Conservation (phyloP, 2,888 invertebrate species). For the Rhagium mordax region DNA sequence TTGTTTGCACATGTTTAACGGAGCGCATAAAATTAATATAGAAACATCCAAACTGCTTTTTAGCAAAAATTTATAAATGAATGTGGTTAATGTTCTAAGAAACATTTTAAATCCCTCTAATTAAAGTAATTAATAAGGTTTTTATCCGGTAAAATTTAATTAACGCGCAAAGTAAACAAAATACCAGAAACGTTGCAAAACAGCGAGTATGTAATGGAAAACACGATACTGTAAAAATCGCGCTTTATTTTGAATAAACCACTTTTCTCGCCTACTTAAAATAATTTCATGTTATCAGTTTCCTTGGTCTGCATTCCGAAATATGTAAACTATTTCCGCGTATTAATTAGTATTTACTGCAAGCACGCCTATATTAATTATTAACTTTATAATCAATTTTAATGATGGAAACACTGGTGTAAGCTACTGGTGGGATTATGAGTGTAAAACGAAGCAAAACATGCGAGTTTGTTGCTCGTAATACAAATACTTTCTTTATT, state of each 20-base stretch:
- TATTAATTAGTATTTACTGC: slow-evolving; percentile 8
- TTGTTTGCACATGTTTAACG: slow-evolving; percentile 14
- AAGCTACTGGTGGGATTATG: neutral
- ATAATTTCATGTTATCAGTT: slow-evolving; percentile 22
- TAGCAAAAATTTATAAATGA: slow-evolving; percentile 17
- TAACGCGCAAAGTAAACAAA: neutral
- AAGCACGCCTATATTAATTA: slow-evolving; percentile 7
- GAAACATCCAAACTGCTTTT: neutral
- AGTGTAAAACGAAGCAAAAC: too few species aligned
- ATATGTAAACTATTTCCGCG: slow-evolving; percentile 14
- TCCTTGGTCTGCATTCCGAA: neutral
- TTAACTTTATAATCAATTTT: slow-evolving; percentile 20
- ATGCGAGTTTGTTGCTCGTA: too few species aligned
- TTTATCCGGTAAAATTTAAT: slow-evolving; percentile 18
- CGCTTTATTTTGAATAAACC: slow-evolving; percentile 10
- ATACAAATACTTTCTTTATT: too few species aligned
- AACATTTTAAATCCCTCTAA: slow-evolving; percentile 12
- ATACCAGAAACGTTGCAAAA: slow-evolving; percentile 24
- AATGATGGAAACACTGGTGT: neutral
- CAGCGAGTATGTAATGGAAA: slow-evolving; percentile 21
- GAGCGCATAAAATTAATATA: slow-evolving; percentile 23
- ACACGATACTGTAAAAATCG: neutral
- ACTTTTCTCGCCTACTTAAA: slow-evolving; percentile 22
- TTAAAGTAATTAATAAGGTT: slow-evolving; percentile 10
- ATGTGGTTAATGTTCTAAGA: slow-evolving; percentile 20